Evolutionary conservation across 2,113 vertebrate genomes (phyloP).

Genomic region (Atrichornis clamosus): DNA sequence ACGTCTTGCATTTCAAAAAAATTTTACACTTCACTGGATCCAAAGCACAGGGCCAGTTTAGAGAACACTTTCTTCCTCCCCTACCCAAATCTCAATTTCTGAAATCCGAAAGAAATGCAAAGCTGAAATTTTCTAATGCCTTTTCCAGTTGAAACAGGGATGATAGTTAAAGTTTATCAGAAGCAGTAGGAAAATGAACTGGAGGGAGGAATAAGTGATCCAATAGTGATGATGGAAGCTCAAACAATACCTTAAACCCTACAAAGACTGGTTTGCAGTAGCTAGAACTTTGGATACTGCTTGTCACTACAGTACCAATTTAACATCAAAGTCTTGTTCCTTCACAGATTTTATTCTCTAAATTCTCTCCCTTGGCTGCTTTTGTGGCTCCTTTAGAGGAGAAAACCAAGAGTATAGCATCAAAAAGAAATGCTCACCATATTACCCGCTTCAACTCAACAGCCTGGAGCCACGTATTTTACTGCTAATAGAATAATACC

Average conservation of each 20-base stretch:
- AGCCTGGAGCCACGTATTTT: background rate
- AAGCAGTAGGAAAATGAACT: background rate
- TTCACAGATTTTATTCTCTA: background rate
- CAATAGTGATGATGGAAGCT: background rate
- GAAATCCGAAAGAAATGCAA: background rate
- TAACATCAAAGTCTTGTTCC: background rate
- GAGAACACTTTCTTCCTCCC: background rate
- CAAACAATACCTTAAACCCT: background rate
- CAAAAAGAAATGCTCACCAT: background rate
- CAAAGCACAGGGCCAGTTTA: background rate
- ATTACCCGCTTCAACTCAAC: background rate
- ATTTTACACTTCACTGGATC: background rate
- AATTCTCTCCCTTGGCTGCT: background rate
- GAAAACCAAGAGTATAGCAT: background rate
- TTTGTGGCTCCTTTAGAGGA: background rate
- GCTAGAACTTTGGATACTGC: background rate
- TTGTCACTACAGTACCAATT: background rate
- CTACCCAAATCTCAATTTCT: background rate
- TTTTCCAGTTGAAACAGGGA: background rate
- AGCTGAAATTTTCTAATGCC: background rate
- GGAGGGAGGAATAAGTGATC: background rate
- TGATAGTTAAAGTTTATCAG: fast-evolving
- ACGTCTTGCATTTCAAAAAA: background rate
- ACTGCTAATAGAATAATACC: background rate
- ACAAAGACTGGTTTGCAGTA: background rate